Base-by-base conservation (phyloP, 2,113 vertebrate species). In the Dunckerocampus dactyliophorus region DNA sequence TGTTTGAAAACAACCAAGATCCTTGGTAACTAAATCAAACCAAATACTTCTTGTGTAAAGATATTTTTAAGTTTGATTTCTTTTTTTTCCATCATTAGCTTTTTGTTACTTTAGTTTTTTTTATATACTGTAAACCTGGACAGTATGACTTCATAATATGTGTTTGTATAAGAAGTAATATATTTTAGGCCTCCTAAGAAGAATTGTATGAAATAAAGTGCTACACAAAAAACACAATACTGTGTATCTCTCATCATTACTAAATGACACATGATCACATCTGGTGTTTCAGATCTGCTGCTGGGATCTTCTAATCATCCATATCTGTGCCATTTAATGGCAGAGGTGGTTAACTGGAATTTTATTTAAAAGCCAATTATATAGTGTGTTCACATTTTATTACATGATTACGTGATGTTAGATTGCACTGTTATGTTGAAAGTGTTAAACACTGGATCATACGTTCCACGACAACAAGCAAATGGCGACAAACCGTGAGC, bases 131-230 rank as follows among this genome's bases (percentile, higher is more conserved):
- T n/a, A n/a, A 58, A 68, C 48, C 17, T n/a, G 65, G 59, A 70
- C 71, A 60, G 28, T 72, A 60, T 69, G 13, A 58, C 24, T 72
- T 65, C 59, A 82, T 70, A 75, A 66, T 70, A 62, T 76, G 79
- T 85, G 72, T 79, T 77, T 76, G 72, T 80, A 67, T 72, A 65
- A 82, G 47, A 83, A 81, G 57, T 89, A 89, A 89, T 88, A 87
- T 89, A 89, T 89, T 86, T 85, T 72, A 75, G 31, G 58, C 54
- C 57, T 77, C 59, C 59, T 11, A 22, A 42, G 49, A 51, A 37
- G 31, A 55, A 13, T 19, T 55, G 54, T 56, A 37, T 56, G 54
- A 56, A 56, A 56, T 56, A 56, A 56, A 56, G 19, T 56, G 12
- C 6, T 39, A 20, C 52, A 21, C 14, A 56, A 56, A 56, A 55